A percentile compares a stretch with the other conserved stretches of the same genome.
phyloP scores from a whole-genome alignment of 2,113 vertebrate genomes.

The Fregata magnificens region DNA sequence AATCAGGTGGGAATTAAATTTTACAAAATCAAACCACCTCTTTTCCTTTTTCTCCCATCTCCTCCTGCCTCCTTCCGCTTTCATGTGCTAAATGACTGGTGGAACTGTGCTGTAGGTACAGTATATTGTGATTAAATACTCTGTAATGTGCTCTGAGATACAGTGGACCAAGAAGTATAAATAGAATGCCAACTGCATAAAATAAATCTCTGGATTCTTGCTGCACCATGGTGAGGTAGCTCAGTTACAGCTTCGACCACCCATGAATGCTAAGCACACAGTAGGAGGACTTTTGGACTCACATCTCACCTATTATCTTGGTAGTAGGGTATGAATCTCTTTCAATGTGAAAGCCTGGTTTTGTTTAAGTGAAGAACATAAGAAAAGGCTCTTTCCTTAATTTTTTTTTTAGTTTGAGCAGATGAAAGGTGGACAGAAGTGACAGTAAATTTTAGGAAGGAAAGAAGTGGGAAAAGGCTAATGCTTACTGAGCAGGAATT shows the following conservation, averaged over 20 bases:
- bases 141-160: neutral
- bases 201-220: conserved; percentile 63
- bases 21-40: neutral
- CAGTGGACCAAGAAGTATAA: conserved; percentile 17
- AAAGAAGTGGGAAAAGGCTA: conserved; percentile 28
- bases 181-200: conserved; percentile 49
- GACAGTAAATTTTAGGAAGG: conserved; percentile 30
- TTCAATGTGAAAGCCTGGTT: conserved; percentile 50
- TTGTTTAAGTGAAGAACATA: conserved; percentile 25
- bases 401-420: neutral
- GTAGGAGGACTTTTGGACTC: conserved; percentile 34
- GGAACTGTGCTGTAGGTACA: conserved; percentile 52
- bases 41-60: neutral
- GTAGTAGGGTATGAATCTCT: conserved; percentile 40
- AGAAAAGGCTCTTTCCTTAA: neutral
- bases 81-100: neutral
- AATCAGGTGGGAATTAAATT: neutral
- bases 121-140: conserved; percentile 24
- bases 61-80: neutral
- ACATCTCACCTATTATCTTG: conserved; percentile 39
- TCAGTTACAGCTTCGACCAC: conserved; percentile 36
- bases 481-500: conserved; percentile 25
- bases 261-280: conserved; percentile 32
- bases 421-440: conserved; percentile 39
- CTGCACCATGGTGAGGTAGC: conserved; percentile 26